Base-by-base conservation (phyloP, 2,888 invertebrate genomes). In the Leucoma salicis region DNA sequence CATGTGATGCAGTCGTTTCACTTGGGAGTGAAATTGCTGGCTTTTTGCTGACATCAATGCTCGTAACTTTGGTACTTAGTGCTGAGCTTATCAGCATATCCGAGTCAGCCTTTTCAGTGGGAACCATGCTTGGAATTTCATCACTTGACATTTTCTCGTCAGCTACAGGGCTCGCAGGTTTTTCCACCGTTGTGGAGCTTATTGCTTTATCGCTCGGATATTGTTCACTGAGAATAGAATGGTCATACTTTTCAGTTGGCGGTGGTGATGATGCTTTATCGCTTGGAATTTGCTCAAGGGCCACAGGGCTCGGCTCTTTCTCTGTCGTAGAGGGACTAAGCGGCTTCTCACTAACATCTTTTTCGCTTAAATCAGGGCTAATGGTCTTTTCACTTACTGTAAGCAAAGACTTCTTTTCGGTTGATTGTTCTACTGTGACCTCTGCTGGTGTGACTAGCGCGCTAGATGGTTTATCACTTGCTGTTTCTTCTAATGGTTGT, bases 71-170 rank as follows among this genome's bases (percentile, higher is more conserved):
- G n/a, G n/a, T n/a, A n/a, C n/a, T n/a, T n/a, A n/a, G n/a, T n/a
- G n/a, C n/a, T n/a, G n/a, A n/a, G n/a, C n/a, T n/a, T 45, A 3
- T 12, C 44, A 0, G 31, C 2, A 1, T 31, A n/a, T 8, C 6
- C 6, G 7, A 3, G 8, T 3, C 8, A 13, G 14, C 29, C 11
- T 32, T 32, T 3, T 43, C 25, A 3, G 52, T 59, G 24, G 47
- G 41, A 34, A 54, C 54, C 15, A 52, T 52, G 39, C 60, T 65
- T 8, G 43, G 38, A 29, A 39, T 18, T 37, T 65, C 50, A 8
- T 52, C 35, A 12, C 37, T 39, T 1, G 25, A 2, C 43, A 32
- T 57, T 58, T 62, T 69, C 66, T 60, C 75, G n/a, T 36, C 33
- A 3, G 11, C 8, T 4, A 11, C 11, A 7, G 24, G 21, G 11